These are phyloP conservation scores for Bovichtus variegatus DNA, from an alignment of 2,797 vertebrate genomes.

Conservation along the genomic window DNA sequence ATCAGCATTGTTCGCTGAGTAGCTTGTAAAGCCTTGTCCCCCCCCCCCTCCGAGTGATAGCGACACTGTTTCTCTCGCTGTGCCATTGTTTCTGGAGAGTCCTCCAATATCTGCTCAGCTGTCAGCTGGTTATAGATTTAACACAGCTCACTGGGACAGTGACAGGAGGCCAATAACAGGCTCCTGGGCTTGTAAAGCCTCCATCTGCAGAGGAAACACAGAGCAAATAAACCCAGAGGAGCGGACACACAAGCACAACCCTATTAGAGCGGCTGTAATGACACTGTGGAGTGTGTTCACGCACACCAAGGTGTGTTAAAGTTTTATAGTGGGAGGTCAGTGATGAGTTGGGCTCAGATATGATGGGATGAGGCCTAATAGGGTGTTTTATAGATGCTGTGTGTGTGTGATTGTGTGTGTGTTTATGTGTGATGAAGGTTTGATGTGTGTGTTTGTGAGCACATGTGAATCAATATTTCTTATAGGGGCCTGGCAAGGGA, in stretches of 20 bases:
- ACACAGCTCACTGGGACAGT: conserved; percentile 77
- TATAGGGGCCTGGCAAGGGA: neutral
- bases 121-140: conserved; percentile 81
- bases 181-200: conserved; percentile 80
- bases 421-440: conserved; percentile 27
- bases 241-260: conserved; percentile 65
- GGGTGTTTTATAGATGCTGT: conserved; percentile 73
- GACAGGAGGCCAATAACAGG: conserved; percentile 80
- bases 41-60: conserved; percentile 35
- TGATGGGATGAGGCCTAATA: conserved; percentile 82
- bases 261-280: conserved; percentile 78
- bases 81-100: conserved; percentile 67
- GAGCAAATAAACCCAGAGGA: conserved; percentile 79
- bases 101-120: conserved; percentile 74
- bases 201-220: conserved; percentile 79
- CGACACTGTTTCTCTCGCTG: conserved; percentile 62
- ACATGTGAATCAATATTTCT: conserved; percentile 51
- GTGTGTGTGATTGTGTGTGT: conserved; percentile 57
- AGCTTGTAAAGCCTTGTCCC: conserved; percentile 66
- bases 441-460: conserved; percentile 48
- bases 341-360: conserved; percentile 83
- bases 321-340: conserved; percentile 82
- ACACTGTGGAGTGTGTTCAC: conserved; percentile 70
- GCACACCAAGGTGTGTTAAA: conserved; percentile 78
- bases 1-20: conserved; percentile 60